Evolutionary conservation across 2,888 invertebrate species (phyloP).

Genomic region (Digitonthophagus gazella): DNA sequence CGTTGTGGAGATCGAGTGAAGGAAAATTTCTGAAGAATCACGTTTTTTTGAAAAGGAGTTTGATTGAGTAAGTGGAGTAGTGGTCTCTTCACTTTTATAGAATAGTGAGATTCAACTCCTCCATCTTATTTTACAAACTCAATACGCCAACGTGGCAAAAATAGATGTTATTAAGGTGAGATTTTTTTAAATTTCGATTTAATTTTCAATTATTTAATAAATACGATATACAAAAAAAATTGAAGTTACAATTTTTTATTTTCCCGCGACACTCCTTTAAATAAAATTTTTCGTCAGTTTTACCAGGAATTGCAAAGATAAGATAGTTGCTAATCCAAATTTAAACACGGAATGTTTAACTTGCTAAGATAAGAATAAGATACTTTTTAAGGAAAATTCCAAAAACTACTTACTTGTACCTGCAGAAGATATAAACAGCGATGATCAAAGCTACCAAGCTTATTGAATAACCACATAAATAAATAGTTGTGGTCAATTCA

Average conservation of each 20-base stretch:
- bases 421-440: slow-evolving; percentile 80
- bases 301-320: neutral
- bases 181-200: too few species aligned
- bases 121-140: slow-evolving; percentile 43
- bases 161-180: neutral
- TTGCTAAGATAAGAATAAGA: neutral
- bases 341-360: neutral
- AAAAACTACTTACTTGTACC: slow-evolving; percentile 89
- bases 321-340: neutral
- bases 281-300: neutral
- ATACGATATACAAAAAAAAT: neutral
- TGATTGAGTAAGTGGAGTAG: slow-evolving; percentile 48
- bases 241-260: too few species aligned
- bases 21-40: neutral
- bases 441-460: slow-evolving; percentile 75
- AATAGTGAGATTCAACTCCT: slow-evolving; percentile 53
- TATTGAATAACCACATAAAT: slow-evolving; percentile 79
- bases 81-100: slow-evolving; percentile 50
- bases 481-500: slow-evolving; percentile 73
- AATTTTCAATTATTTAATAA: neutral
- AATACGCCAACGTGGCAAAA: slow-evolving; percentile 1
- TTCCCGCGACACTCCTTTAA: neutral
- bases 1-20: neutral
- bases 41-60: slow-evolving; percentile 29
- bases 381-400: too few species aligned